Conservation (phyloP, 2,113 vertebrate species). For the Mellivora capensis region DNA sequence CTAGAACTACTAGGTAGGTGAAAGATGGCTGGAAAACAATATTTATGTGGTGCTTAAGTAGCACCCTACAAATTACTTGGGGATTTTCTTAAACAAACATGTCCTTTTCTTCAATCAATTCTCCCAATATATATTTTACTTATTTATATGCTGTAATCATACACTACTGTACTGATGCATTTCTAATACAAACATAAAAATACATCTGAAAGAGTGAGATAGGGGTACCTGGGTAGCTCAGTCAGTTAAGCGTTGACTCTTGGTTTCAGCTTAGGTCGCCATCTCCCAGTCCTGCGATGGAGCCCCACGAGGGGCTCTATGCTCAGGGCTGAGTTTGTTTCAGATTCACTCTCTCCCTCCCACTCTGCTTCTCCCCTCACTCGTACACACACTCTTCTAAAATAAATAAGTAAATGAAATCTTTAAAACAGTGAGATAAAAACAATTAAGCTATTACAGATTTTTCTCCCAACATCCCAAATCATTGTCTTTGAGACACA, state of each 20-base stretch:
- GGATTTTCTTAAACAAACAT: neutral
- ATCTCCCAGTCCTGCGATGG: too few species aligned
- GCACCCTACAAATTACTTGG: neutral
- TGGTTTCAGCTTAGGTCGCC: neutral
- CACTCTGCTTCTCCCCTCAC: neutral
- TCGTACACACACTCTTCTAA: neutral
- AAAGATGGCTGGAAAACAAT: neutral
- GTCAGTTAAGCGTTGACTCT: neutral
- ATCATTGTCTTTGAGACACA: neutral
- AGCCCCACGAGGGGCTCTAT: too few species aligned
- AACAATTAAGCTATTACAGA: neutral
- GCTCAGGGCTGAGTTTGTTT: neutral
- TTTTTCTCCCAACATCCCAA: neutral
- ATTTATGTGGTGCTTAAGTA: neutral
- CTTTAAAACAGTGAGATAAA: neutral
- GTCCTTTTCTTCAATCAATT: neutral
- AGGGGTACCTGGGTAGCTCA: too few species aligned
- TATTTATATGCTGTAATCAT: neutral
- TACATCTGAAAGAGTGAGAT: neutral
- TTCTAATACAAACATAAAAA: neutral
- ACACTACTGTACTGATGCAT: neutral
- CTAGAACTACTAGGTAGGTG: neutral
- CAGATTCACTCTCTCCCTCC: neutral
- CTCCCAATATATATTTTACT: neutral
- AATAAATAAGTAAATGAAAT: neutral